Evolutionary conservation across 1,140 invertebrate genomes (phyloP), one percentile per base, ranked within the genome.

Genomic region (Bombus balteatus): DNA sequence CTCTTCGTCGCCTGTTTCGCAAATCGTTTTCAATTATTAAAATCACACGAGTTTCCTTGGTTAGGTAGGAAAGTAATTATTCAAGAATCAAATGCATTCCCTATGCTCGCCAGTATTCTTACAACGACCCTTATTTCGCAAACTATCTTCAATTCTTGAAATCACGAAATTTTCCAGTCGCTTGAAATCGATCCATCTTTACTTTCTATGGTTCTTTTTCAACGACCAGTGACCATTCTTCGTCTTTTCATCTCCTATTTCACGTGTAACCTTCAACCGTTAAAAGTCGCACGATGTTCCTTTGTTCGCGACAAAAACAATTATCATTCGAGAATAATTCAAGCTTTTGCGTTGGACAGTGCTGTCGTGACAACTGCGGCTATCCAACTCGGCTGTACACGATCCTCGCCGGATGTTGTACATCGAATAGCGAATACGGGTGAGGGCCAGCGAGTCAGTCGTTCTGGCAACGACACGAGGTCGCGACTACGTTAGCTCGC

Each of bases 401-500:
- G 57, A 39, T 62, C 13, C 75, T 74, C 59, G 22, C 28, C 28
- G 81, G 71, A 83, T 53, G 81, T 66, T 39, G n/a, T 47, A 32
- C 39, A 12, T 66, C 39, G 25, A 47, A 28, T 15, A 53, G 22
- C 47, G 53, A 75, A 39, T 53, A 74, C 62, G 28, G 28, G 62
- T 47, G 39, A 34, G 47, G 57, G 28, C 13, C 43, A 53, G 71
- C 47, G 47, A 22, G 71, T 80, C 76, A 77, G 53, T 70, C 43
- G 73, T 74, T 62, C 41, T 10, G 62, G 41, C 78, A 53, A 53
- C 47, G 47, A 53, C 47, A 53, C 47, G 47, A 53, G 47, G 47
- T 53, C 47, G 41, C 74, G 83, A 62, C 75, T 72, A 41, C 70
- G 84, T 81, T 81, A 76, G 66, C 73, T 73, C 43, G 66, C 32